These are phyloP conservation scores for Salmo trutta DNA, from an alignment of 2,797 vertebrate species.

Conservation along the genomic window DNA sequence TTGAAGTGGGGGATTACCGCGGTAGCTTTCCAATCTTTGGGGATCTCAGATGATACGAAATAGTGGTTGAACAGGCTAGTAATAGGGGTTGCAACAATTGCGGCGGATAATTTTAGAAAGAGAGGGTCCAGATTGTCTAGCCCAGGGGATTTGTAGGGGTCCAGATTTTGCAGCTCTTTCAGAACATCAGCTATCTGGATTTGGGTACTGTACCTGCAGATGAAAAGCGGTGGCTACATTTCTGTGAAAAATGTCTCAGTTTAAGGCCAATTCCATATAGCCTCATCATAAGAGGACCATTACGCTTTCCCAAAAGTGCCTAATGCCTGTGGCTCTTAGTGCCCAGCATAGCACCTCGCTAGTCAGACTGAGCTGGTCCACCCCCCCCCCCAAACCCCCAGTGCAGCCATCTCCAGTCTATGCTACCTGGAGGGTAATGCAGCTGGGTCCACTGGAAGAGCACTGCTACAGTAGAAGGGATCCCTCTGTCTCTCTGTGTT, in stretches of 20 bases:
- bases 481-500: no score
- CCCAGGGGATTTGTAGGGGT: no score
- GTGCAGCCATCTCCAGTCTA: background rate
- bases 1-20: no score
- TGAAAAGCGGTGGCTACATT: no score
- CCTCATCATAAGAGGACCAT: background rate
- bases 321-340: no score
- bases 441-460: background rate
- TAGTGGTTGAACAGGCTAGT: no score
- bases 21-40: no score
- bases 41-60: no score
- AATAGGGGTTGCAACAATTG: no score
- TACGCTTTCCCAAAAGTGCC: background rate
- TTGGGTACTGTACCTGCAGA: background rate
- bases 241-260: background rate
- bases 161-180: no score
- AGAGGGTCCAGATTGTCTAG: no score
- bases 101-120: no score
- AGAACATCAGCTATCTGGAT: background rate
- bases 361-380: background rate
- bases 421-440: background rate
- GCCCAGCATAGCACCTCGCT: background rate
- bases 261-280: background rate
- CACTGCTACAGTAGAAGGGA: background rate
- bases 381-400: background rate